Evolutionary conservation across 2,797 vertebrate species (phyloP), one percentile per base, ranked within the genome.

Genomic region (Helostoma temminkii): DNA sequence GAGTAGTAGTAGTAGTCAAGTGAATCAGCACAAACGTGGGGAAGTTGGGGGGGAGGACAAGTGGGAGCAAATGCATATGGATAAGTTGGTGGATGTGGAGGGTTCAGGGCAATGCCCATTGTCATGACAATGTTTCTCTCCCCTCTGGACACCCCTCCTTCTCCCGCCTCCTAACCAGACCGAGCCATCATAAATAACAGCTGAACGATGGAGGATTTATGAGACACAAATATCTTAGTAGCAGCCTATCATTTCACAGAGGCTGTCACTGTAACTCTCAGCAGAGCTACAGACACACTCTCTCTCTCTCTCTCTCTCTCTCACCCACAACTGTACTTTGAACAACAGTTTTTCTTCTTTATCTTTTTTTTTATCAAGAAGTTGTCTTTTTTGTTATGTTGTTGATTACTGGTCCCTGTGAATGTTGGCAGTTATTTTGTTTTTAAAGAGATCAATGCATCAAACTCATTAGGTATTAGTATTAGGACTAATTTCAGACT

Each of bases 151-250:
- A 25, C 26, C 68, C 32, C 32, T 3, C 10, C 26, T 45, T 9
- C 34, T 8, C 34, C 34, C 34, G 3, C 36, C 37, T 16, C 43
- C 14, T 10, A 54, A 34, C n/a, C 52, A 4, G n/a, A 43, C 63
- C 57, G 54, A 56, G 62, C 64, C 67, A 47, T 77, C 75, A 74
- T 91, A 89, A 91, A 91, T 91, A 90, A 89, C 73, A 49, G 77
- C 78, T 89, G 82, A 90, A 84, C 65, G 80, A 84, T 90, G 72
- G 87, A 81, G 77, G 85, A 91, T 93, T 93, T 91, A 92, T 92
- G 89, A 87, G 83, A 91, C 87, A 87, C 86, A 93, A 88, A 92
- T 90, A 92, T 91, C 82, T 90, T 86, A 85, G 86, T 83, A 88
- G 88, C 80, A 86, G 86, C 85, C 86, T 71, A 92, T 93, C 87